These are phyloP conservation scores for Lethrus apterus DNA, from an alignment of 1,140 invertebrate species.

Conservation along the genomic window DNA sequence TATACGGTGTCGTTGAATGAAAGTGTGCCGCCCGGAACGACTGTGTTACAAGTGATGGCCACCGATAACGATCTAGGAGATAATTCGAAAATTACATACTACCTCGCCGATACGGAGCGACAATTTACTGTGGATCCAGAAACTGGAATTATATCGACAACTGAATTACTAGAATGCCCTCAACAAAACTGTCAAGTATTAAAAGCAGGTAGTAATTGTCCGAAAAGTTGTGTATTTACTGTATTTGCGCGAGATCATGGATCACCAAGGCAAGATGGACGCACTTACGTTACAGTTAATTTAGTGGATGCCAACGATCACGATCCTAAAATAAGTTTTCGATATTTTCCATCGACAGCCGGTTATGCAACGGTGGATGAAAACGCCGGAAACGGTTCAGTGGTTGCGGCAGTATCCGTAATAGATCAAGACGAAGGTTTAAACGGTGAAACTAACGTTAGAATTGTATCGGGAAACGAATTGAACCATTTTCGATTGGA, in stretches of 20 bases:
- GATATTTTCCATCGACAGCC: constrained; percentile 76
- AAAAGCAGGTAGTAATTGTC: constrained; percentile 51
- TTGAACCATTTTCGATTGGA: constrained; percentile 81
- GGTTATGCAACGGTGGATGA: constrained; percentile 87
- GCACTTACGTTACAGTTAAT: constrained; percentile 92
- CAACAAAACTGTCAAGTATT: constrained; percentile 54
- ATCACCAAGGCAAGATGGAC: constrained; percentile 77
- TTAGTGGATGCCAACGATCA: constrained; percentile 92
- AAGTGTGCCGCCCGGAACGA: constrained; percentile 78
- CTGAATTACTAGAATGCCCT: constrained; percentile 71
- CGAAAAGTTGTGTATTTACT: constrained; percentile 89
- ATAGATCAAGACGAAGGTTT: constrained; percentile 83
- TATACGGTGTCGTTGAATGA: constrained; percentile 89
- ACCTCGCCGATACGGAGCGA: constrained; percentile 72
- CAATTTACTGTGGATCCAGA: constrained; percentile 86
- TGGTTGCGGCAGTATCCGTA: constrained; percentile 90
- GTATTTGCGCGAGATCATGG: constrained; percentile 91
- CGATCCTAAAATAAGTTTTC: constrained; percentile 85
- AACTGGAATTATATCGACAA: constrained; percentile 76
- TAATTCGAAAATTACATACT: constrained; percentile 88
- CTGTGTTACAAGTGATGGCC: constrained; percentile 82
- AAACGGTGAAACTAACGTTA: constrained; percentile 80
- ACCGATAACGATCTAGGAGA: constrained; percentile 86
- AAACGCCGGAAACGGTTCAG: constrained; percentile 79
- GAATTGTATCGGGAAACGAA: constrained; percentile 84